These are phyloP conservation scores for Elysia chlorotica DNA, from an alignment of 1,140 invertebrate species.

Conservation along the genomic window DNA sequence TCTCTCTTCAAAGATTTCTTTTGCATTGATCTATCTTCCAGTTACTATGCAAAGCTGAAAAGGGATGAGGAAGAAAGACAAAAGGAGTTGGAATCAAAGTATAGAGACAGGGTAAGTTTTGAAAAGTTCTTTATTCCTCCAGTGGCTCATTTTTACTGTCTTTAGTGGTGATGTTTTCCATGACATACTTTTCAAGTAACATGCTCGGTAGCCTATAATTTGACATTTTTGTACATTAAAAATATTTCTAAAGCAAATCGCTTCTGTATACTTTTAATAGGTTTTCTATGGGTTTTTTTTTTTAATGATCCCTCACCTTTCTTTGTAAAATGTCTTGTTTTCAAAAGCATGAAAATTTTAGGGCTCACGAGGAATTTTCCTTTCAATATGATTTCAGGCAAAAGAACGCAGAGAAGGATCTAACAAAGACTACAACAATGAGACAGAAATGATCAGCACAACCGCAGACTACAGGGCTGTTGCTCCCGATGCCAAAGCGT, in stretches of 20 bases:
- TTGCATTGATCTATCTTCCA: constrained; percentile 38
- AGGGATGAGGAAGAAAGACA: constrained; percentile 96
- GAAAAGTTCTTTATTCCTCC: no score
- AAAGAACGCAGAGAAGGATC: constrained; percentile 89
- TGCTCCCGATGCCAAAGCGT: constrained; percentile 90
- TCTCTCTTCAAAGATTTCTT: no score
- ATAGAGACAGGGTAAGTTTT: constrained; percentile 76
- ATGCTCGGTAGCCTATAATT: no score
- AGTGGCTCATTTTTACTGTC: background rate
- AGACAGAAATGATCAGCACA: constrained; percentile 82
- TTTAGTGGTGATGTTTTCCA: background rate
- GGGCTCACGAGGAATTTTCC: no score
- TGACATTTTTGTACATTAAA: no score
- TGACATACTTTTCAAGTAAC: no score
- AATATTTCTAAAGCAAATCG: no score
- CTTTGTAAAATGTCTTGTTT: no score
- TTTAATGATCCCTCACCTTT: no score
- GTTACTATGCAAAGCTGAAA: constrained; percentile 92
- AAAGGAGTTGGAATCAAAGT: constrained; percentile 93
- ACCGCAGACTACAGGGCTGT: constrained; percentile 93
- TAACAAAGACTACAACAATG: constrained; percentile 78
- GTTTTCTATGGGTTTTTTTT: background rate
- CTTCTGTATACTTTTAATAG: background rate
- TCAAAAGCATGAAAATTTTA: background rate
- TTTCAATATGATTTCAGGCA: constrained; percentile 66